Evolutionary conservation across 2,888 invertebrate genomes (phyloP).

Genomic region (Drosophila parthenogenetica): DNA sequence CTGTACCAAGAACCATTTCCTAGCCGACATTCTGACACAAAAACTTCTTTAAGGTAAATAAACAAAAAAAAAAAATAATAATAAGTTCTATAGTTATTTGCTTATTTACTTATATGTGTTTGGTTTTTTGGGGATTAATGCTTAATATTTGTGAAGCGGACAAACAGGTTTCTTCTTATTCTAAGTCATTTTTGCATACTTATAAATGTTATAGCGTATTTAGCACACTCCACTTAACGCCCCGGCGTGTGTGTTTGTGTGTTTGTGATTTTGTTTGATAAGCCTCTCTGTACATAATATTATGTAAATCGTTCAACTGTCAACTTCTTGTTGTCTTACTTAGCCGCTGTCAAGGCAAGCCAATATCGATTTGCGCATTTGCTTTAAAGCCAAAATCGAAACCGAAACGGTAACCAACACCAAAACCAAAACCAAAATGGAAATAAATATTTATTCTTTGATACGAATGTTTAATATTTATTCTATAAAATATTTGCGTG

Average conservation of each 20-base stretch:
- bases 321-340: slow-evolving; percentile 53
- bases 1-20: slow-evolving; percentile 53
- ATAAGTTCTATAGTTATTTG: not conserved
- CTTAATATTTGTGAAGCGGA: slow-evolving; percentile 26
- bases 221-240: slow-evolving; percentile 71
- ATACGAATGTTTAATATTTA: slow-evolving; percentile 13
- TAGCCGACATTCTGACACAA: slow-evolving; percentile 59
- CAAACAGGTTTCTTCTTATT: slow-evolving; percentile 60
- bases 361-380: slow-evolving; percentile 45
- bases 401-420: slow-evolving; percentile 4
- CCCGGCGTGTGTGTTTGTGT: slow-evolving; percentile 21
- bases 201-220: slow-evolving; percentile 38
- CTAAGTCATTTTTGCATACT: slow-evolving; percentile 44
- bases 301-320: slow-evolving; percentile 64
- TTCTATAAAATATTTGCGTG: slow-evolving; percentile 27
- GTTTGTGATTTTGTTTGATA: slow-evolving; percentile 52
- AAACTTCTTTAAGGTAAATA: slow-evolving; percentile 4
- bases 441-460: slow-evolving; percentile 10
- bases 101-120: not conserved
- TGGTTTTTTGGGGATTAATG: slow-evolving; percentile 27
- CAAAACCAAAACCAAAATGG: slow-evolving; percentile 11
- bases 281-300: slow-evolving; percentile 49
- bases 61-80: too few relatives aligned
- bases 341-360: slow-evolving; percentile 57
- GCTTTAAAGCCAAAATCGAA: slow-evolving; percentile 18